Percentiles rank a stretch among this genome's conserved stretches.
Evolutionary conservation across 2,113 vertebrate species (phyloP).

Genomic region (Spheniscus mendiculus): DNA sequence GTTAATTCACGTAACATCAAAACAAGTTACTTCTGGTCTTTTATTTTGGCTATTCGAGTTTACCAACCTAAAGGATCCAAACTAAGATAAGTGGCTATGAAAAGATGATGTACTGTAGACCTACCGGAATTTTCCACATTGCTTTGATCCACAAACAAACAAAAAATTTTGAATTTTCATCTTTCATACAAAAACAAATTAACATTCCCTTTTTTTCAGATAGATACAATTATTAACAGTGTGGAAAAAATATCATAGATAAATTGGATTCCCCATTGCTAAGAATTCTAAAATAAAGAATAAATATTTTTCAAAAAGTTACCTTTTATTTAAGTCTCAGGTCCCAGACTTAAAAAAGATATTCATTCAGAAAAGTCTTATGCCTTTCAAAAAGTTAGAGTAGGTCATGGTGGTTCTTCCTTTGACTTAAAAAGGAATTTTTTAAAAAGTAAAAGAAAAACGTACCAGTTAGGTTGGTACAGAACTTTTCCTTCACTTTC

Average conservation of each 20-base stretch:
- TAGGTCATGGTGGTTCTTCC: neutral
- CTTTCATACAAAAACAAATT: neutral
- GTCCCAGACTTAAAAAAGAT: neutral
- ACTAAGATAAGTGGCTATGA: neutral
- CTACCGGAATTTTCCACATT: neutral
- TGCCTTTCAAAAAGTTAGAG: neutral
- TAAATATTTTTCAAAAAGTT: neutral
- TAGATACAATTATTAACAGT: neutral
- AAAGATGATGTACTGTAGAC: neutral
- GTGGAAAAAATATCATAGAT: neutral
- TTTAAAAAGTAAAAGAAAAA: neutral
- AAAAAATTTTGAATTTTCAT: too few relatives aligned
- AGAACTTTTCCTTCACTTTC: neutral
- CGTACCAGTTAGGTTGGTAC: rapidly evolving
- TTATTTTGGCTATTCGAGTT: neutral
- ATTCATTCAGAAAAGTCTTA: neutral
- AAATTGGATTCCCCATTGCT: neutral
- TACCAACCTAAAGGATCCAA: neutral
- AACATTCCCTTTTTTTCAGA: rapidly evolving
- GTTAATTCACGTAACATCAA: neutral
- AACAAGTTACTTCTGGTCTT: neutral
- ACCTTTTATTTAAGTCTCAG: neutral
- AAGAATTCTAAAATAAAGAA: neutral
- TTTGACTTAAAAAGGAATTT: neutral
- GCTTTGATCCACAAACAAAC: neutral